A percentile compares a stretch with the other conserved stretches of the same genome.
Evolutionary conservation across 2,888 invertebrate species (phyloP).

Genomic region (Pomacea canaliculata): DNA sequence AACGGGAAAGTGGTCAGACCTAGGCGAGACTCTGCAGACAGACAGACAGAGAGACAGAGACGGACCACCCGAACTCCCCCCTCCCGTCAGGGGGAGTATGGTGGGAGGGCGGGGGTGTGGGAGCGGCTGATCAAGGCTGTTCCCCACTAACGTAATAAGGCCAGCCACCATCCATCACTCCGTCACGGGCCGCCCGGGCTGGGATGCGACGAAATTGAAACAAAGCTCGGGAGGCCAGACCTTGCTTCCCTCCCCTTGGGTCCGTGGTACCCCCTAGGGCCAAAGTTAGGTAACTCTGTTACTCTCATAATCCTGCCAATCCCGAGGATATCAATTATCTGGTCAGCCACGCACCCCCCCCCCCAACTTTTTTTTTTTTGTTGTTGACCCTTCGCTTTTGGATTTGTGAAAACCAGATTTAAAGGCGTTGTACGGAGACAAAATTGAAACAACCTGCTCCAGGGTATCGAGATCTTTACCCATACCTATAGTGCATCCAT

Average conservation of each 20-base stretch:
- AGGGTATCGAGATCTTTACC: no score
- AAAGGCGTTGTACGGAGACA: no score
- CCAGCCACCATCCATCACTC: slow-evolving; percentile 14
- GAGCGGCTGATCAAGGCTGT: background rate
- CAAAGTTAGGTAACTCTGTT: slow-evolving; percentile 16
- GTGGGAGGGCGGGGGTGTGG: no score
- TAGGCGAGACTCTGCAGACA: no score
- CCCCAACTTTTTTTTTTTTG: background rate
- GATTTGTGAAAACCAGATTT: background rate
- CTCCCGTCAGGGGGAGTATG: no score
- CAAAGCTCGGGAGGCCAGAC: slow-evolving; percentile 13
- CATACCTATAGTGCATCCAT: no score
- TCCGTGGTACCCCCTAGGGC: background rate
- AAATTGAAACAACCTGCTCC: no score
- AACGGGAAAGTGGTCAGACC: no score
- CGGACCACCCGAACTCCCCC: no score
- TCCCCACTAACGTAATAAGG: slow-evolving; percentile 17
- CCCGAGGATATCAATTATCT: slow-evolving; percentile 13
- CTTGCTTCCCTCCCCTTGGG: background rate
- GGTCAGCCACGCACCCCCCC: background rate
- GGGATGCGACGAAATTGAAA: slow-evolving; percentile 14
- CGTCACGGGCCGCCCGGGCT: slow-evolving; percentile 8
- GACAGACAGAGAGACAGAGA: no score
- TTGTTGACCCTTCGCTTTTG: background rate
- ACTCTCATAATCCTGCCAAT: slow-evolving; percentile 10